Base-by-base conservation (phyloP, 2,797 vertebrate species). In the Pagetopsis macropterus region DNA sequence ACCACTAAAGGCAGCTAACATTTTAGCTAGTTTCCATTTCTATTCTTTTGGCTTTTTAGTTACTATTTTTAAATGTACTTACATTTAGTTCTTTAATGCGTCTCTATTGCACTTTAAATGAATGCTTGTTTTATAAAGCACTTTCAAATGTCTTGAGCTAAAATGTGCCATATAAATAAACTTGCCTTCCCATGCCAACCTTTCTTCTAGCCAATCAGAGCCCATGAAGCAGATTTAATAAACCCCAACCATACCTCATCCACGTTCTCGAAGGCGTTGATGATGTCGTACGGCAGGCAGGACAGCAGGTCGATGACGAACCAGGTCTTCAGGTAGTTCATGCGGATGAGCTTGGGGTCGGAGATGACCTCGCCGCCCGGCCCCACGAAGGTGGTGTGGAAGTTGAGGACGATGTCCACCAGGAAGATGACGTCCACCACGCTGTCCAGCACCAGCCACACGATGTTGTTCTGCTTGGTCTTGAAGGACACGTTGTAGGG, bases 321-420 rank as follows among this genome's bases (percentile, higher is more conserved):
- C 98, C 98, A 99, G 0, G 97, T 99, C 94, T 99, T 99, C 92
- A 99, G 90, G 89, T 99, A 99, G 93, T 99, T 99, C 97, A 99
- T 99, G 75, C 97, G 93, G 86, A 99, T 99, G 68, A 98, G 95
- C 76, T 97, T 98, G 56, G 98, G 96, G 79, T 99, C 97, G 0
- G 97, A 98, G 88, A 99, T 98, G 58, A 99, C 98, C 87, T 99
- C 98, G 49, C 97, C 98, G 12, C 96, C 97, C 0, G 97, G 98
- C 1, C 97, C 98, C 64, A 99, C 98, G 60, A 99, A 99, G 15
- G 98, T 99, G 0, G 97, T 99, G 88, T 99, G 98, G 89, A 99
- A 99, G 92, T 99, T 99, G 87, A 99, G 95, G 82, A 99, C 97
- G 49, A 98, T 99, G 89, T 99, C 98, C 84, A 99, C 98, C 81